Evolutionary conservation across 2,113 vertebrate genomes (phyloP).

Genomic region (Toxostoma redivivum): DNA sequence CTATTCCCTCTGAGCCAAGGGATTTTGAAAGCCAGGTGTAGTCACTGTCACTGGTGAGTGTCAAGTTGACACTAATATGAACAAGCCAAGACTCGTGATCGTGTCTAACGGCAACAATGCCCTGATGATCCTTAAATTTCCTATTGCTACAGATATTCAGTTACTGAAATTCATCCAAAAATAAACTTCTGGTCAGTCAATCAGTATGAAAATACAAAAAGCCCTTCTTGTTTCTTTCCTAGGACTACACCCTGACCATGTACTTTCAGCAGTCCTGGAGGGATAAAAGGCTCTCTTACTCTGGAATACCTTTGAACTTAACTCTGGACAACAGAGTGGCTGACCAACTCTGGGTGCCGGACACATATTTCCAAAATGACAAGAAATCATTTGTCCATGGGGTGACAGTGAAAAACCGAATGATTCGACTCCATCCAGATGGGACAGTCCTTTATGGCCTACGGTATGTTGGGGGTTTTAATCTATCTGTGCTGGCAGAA

Average conservation of each 20-base stretch:
- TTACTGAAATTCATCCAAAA: background rate
- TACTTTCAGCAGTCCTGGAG: constrained; percentile 96
- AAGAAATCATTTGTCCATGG: constrained; percentile 94
- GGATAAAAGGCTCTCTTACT: constrained; percentile 92
- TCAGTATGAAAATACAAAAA: background rate
- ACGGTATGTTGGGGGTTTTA: constrained; percentile 70
- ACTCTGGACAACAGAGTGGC: constrained; percentile 92
- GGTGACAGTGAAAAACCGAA: constrained; percentile 91
- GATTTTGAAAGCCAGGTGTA: background rate
- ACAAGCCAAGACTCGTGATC: background rate
- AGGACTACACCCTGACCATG: constrained; percentile 96
- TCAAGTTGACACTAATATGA: background rate
- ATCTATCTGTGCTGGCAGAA: background rate
- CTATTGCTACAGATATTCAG: background rate
- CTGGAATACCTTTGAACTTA: constrained; percentile 91
- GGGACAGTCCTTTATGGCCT: constrained; percentile 91
- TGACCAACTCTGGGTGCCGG: constrained; percentile 92
- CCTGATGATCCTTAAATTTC: background rate
- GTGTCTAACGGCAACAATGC: background rate
- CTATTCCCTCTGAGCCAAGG: background rate
- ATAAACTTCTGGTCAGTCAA: background rate
- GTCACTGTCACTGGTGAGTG: background rate
- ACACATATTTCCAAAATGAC: constrained; percentile 93
- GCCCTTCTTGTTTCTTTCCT: constrained; percentile 4
- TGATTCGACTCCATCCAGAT: constrained; percentile 93